Percentiles rank a stretch among this genome's conserved stretches.
Conservation (phyloP, 2,113 vertebrate species). For the Puffinus mauretanicus region DNA sequence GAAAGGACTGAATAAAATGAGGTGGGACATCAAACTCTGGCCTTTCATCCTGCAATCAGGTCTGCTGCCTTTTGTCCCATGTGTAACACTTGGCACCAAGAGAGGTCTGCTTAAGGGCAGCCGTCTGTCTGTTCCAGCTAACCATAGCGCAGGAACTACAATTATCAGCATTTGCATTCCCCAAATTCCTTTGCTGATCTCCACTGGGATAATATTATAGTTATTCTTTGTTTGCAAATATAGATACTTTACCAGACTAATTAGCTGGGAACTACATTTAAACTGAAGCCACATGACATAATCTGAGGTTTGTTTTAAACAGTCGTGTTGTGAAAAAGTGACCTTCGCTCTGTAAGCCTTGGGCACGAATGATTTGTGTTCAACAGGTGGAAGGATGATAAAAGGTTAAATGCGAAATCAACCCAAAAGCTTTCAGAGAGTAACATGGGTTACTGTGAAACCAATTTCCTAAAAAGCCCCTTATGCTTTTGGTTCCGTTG, state of each 20-base stretch:
- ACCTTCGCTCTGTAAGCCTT: conserved; percentile 11
- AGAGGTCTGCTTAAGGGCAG: background rate
- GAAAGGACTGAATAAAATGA: background rate
- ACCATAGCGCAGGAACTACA: conserved; percentile 21
- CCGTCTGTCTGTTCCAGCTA: background rate
- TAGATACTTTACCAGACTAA: conserved; percentile 33
- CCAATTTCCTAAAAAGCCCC: background rate
- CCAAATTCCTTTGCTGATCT: conserved; percentile 44
- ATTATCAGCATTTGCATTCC: conserved; percentile 49
- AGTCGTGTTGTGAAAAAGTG: conserved; percentile 38
- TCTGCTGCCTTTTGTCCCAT: background rate
- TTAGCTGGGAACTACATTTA: conserved; percentile 55
- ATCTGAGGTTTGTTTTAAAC: conserved; percentile 39
- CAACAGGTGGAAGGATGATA: background rate
- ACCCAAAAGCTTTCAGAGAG: background rate
- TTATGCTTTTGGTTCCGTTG: background rate
- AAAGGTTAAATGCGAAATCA: background rate
- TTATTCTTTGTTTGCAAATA: conserved; percentile 71
- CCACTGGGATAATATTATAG: conserved; percentile 44
- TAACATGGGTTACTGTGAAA: background rate
- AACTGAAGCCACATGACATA: conserved; percentile 58
- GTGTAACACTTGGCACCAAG: background rate
- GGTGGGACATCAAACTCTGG: background rate
- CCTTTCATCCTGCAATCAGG: background rate
- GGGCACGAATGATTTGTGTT: background rate